Evolutionary conservation across 2,797 vertebrate genomes (phyloP).

Genomic region (Channa striata): DNA sequence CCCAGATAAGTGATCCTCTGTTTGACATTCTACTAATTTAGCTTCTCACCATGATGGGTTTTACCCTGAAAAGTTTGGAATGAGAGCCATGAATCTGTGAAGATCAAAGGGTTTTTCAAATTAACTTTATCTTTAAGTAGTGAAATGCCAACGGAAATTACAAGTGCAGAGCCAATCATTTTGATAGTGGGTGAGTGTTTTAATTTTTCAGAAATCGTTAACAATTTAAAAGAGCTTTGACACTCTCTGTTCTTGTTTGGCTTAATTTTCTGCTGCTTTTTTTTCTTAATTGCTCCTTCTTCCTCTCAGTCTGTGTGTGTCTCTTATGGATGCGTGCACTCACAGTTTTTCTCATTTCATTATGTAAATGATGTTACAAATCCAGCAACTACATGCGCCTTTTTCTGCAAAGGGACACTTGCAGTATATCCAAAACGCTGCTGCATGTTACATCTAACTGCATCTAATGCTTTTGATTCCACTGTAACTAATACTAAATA

Average conservation of each 20-base stretch:
- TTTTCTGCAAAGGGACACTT: background rate
- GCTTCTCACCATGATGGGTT: constrained; percentile 27
- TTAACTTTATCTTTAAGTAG: constrained; percentile 29
- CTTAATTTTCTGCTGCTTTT: constrained; percentile 9
- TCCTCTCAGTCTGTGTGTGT: background rate
- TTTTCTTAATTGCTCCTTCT: constrained; percentile 4
- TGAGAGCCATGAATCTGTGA: constrained; percentile 11
- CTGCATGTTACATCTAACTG: background rate
- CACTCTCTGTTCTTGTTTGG: constrained; percentile 13
- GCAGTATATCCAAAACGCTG: background rate
- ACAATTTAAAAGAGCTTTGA: background rate
- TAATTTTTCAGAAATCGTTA: constrained; percentile 12
- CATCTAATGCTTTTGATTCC: background rate
- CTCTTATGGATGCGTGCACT: background rate
- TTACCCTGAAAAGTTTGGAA: constrained; percentile 8
- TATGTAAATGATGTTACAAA: background rate
- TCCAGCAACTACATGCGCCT: background rate
- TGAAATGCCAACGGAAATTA: constrained; percentile 17
- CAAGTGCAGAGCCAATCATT: background rate
- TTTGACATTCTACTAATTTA: constrained; percentile 35
- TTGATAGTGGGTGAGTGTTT: background rate
- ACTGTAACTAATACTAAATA: too few relatives aligned
- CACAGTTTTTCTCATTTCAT: background rate
- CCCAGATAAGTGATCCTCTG: constrained; percentile 9
- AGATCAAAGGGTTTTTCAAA: constrained; percentile 44